These are phyloP conservation scores for Muscidifurax raptorellus DNA, from an alignment of 1,140 invertebrate species.

Conservation along the genomic window DNA sequence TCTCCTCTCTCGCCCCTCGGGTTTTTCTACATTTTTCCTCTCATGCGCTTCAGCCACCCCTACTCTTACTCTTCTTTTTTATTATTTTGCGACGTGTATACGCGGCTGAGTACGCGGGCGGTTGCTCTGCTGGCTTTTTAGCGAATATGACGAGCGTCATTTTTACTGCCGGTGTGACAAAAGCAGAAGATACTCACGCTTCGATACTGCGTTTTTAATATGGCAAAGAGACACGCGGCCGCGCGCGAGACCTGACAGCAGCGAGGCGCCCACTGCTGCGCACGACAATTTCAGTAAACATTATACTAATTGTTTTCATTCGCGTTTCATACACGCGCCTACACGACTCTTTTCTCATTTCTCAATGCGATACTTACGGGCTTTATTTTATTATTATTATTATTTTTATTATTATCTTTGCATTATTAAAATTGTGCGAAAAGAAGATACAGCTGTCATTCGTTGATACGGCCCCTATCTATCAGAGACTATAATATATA, in stretches of 20 bases:
- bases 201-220: conserved; percentile 46
- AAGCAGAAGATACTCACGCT: conserved; percentile 45
- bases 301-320: conserved; percentile 26
- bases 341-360: not conserved
- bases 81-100: conserved; percentile 30
- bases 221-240: not conserved
- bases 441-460: not conserved
- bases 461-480: too few species aligned
- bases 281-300: conserved; percentile 26
- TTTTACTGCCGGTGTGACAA: conserved; percentile 47
- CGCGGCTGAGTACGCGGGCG: not conserved
- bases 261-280: not conserved
- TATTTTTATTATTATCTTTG: too few species aligned
- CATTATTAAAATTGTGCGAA: not conserved
- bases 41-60: not conserved
- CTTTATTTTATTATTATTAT: too few species aligned
- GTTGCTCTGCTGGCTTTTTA: conserved; percentile 42
- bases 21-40: conserved; percentile 6
- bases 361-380: not conserved
- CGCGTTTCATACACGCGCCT: too few species aligned
- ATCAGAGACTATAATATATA: too few species aligned
- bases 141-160: conserved; percentile 46
- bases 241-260: not conserved
- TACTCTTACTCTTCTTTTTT: conserved; percentile 27
- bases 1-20: not conserved